Evolutionary conservation across 2,797 vertebrate genomes (phyloP).

Genomic region (Taeniopygia guttata): DNA sequence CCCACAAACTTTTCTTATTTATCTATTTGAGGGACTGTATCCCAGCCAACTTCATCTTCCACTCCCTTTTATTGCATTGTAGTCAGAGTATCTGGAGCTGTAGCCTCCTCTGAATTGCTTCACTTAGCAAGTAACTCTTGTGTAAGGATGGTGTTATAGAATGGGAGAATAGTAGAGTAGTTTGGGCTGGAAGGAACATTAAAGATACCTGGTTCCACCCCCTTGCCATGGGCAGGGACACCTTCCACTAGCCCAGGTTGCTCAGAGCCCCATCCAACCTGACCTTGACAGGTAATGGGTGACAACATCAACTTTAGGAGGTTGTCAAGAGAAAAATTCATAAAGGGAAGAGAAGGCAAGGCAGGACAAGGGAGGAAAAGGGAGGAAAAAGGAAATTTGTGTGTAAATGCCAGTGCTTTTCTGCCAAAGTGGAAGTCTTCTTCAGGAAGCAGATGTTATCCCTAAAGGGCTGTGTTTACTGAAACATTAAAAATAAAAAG

Average conservation of each 20-base stretch:
- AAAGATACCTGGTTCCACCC: not conserved
- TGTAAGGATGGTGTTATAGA: not conserved
- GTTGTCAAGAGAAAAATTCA: not conserved
- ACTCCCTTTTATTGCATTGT: not conserved
- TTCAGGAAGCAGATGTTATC: slow-evolving; percentile 51
- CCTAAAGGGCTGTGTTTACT: slow-evolving; percentile 18
- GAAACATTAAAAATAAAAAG: not conserved
- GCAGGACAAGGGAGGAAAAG: not conserved
- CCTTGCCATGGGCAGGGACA: not conserved
- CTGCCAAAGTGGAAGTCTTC: not conserved
- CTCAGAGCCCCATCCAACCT: not conserved
- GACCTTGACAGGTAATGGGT: not conserved
- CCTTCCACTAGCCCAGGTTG: not conserved
- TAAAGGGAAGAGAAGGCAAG: not conserved
- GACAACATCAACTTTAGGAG: not conserved
- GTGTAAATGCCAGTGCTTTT: not conserved
- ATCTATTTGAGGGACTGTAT: not conserved
- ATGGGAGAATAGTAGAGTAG: not conserved
- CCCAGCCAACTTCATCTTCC: not conserved
- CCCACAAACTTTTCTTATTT: not conserved
- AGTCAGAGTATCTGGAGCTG: not conserved
- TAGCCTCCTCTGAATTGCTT: not conserved
- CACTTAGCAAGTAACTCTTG: not conserved
- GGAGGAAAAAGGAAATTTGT: not conserved
- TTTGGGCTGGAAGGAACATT: not conserved